phyloP scores from a whole-genome alignment of 2,113 vertebrate species.

The Rostratula benghalensis region DNA sequence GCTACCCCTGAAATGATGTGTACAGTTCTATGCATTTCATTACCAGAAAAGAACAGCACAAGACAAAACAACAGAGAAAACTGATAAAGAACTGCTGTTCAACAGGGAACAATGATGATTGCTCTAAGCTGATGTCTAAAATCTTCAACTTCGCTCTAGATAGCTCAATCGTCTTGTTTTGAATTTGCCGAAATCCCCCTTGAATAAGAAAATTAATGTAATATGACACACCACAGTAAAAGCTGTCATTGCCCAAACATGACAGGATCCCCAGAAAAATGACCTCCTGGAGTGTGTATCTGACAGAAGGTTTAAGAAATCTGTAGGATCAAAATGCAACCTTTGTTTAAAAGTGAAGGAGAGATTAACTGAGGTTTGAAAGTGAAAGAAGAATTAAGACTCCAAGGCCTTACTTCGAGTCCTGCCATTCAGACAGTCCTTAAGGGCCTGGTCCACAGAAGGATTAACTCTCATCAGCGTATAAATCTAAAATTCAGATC shows the following conservation, averaged over 20 bases:
- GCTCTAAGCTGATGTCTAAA: conserved; percentile 8
- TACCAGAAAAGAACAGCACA: background rate
- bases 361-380: conserved; percentile 3
- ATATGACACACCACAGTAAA: background rate
- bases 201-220: conserved; percentile 35
- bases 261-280: background rate
- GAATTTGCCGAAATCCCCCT: background rate
- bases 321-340: background rate
- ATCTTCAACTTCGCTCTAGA: background rate
- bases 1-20: background rate
- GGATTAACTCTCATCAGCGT: background rate
- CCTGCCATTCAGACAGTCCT: background rate
- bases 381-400: conserved; percentile 1
- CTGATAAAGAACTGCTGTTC: background rate
- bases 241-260: background rate
- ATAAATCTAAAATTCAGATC: conserved; percentile 20
- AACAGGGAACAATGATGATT: background rate
- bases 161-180: background rate
- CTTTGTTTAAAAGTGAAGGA: conserved; percentile 14
- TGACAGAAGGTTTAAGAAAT: background rate
- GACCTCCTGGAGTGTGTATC: background rate
- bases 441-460: background rate
- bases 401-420: background rate
- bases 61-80: conserved; percentile 32
- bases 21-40: background rate